Conservation (phyloP, 1,140 invertebrate species). For the Hypsibius dujardini region DNA sequence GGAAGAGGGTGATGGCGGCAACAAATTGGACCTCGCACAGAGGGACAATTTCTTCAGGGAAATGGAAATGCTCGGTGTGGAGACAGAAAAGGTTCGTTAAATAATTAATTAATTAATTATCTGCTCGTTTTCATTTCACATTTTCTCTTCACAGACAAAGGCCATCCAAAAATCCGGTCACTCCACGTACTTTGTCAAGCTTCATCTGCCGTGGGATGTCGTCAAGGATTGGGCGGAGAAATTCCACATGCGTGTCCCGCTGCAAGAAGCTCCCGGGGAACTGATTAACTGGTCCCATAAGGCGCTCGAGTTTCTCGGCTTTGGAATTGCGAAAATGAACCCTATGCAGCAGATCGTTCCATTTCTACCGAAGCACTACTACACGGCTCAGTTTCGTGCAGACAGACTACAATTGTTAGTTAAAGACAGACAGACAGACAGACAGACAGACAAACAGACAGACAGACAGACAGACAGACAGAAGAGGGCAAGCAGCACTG, state of each 20-base stretch:
- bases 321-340: background rate
- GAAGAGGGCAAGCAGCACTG: background rate
- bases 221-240: slow-evolving; percentile 42
- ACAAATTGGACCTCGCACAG: slow-evolving; percentile 24
- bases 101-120: too few species aligned
- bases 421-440: background rate
- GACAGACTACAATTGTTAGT: slow-evolving; percentile 18
- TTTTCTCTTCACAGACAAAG: background rate
- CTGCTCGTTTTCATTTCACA: too few species aligned
- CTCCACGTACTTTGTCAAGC: slow-evolving; percentile 39
- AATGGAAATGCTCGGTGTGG: slow-evolving; percentile 19
- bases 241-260: slow-evolving; percentile 40
- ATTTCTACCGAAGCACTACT: background rate
- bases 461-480: background rate
- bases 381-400: slow-evolving; percentile 20
- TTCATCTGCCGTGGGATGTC: slow-evolving; percentile 42
- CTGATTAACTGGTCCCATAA: slow-evolving; percentile 13
- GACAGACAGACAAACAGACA: background rate
- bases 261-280: slow-evolving; percentile 24
- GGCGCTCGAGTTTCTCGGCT: slow-evolving; percentile 9
- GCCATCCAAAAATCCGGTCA: slow-evolving; percentile 21
- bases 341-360: background rate
- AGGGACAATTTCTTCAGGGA: slow-evolving; percentile 23
- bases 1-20: slow-evolving; percentile 22
- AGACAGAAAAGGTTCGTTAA: slow-evolving; percentile 15